phyloP scores from a whole-genome alignment of 2,113 vertebrate genomes.

The Bambusicola thoracicus region DNA sequence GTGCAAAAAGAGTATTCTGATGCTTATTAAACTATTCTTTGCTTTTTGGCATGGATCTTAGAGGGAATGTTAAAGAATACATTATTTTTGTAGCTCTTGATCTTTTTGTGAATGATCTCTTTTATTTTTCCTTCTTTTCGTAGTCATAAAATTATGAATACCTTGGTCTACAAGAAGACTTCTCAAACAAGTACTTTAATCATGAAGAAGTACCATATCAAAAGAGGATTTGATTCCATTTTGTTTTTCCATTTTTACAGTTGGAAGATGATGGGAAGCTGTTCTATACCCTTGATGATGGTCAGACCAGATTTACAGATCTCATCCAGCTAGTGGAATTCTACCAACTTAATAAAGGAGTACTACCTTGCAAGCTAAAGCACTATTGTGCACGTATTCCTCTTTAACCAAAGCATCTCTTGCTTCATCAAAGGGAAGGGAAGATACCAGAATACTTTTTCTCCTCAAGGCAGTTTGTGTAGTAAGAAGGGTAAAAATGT shows the following conservation, averaged over 20 bases:
- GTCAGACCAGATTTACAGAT: slow-evolving; percentile 93
- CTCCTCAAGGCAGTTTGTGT: not conserved
- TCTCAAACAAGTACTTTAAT: not conserved
- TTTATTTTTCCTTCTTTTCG: not conserved
- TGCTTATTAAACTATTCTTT: not conserved
- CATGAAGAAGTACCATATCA: not conserved
- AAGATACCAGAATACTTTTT: slow-evolving; percentile 24
- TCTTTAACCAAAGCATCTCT: slow-evolving; percentile 80
- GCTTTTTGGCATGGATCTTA: not conserved
- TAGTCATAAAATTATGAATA: not conserved
- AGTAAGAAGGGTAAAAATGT: not conserved
- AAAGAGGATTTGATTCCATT: slow-evolving; percentile 15
- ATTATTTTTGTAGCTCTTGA: not conserved
- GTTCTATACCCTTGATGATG: slow-evolving; percentile 94
- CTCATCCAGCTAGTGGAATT: slow-evolving; percentile 98
- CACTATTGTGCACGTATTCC: slow-evolving; percentile 90
- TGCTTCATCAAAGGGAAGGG: slow-evolving; percentile 36
- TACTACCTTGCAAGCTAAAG: slow-evolving; percentile 94
- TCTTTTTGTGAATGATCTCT: not conserved
- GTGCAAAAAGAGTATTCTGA: not conserved
- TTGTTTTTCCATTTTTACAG: slow-evolving; percentile 73
- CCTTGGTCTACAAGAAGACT: not conserved
- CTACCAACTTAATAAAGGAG: slow-evolving; percentile 94
- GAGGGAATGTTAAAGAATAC: not conserved
- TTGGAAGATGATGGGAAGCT: slow-evolving; percentile 90